These are phyloP conservation scores for Hydraecia micacea DNA, from an alignment of 2,888 invertebrate genomes.

Conservation along the genomic window DNA sequence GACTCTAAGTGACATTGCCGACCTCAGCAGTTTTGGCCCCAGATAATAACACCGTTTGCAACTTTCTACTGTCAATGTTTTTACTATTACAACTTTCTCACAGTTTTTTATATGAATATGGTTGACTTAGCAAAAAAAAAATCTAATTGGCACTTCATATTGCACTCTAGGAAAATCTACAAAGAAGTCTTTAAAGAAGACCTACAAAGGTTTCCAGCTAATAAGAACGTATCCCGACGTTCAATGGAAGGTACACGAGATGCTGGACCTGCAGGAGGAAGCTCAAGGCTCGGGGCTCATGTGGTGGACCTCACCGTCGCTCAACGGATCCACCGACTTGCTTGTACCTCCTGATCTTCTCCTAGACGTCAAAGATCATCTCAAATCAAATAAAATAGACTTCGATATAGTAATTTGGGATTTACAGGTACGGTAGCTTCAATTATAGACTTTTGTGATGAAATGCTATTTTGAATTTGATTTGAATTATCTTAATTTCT, in stretches of 20 bases:
- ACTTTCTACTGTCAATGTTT: slow-evolving; percentile 68
- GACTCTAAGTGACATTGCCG: slow-evolving; percentile 17
- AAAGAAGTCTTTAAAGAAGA: slow-evolving; percentile 85
- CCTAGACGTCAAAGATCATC: slow-evolving; percentile 89
- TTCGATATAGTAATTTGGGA: slow-evolving; percentile 93
- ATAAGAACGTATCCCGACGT: slow-evolving; percentile 84
- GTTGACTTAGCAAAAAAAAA: slow-evolving; percentile 29
- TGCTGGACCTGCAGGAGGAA: slow-evolving; percentile 87
- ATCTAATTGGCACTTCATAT: slow-evolving; percentile 37
- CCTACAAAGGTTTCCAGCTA: slow-evolving; percentile 90
- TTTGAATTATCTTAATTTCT: slow-evolving; percentile 25
- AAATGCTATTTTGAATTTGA: neutral
- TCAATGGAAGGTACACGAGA: slow-evolving; percentile 85
- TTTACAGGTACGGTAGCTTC: slow-evolving; percentile 89
- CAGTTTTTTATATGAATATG: slow-evolving; percentile 26
- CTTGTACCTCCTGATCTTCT: slow-evolving; percentile 93
- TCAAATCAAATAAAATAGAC: slow-evolving; percentile 91
- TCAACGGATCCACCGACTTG: slow-evolving; percentile 92
- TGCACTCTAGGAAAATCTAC: slow-evolving; percentile 75
- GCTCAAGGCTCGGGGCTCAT: slow-evolving; percentile 87
- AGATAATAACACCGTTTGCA: slow-evolving; percentile 53
- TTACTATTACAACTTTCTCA: slow-evolving; percentile 49
- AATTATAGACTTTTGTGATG: neutral
- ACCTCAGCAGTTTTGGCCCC: slow-evolving; percentile 7
- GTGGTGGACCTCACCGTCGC: slow-evolving; percentile 88